Evolutionary conservation across 2,113 vertebrate species (phyloP), one percentile per base, ranked within the genome.

Genomic region (Calonectris borealis): DNA sequence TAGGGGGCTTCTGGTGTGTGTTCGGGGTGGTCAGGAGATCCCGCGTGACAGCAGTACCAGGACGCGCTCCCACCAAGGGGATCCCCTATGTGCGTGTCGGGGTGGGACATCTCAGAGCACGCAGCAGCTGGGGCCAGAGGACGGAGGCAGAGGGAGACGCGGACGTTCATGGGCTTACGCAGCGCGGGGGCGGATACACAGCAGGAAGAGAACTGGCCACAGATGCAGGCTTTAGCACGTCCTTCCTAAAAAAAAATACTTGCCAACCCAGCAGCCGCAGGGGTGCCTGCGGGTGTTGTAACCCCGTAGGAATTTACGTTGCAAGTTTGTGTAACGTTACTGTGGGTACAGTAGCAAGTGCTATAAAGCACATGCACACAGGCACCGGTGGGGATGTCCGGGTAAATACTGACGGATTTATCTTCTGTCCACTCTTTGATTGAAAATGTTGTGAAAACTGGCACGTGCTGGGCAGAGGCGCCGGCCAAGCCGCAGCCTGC

Each of bases 1-100:
- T 0, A 0, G 0, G 7, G 4, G 3, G 8, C 2, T 76, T 29
- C 31, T 46, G 31, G 9, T 31, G 18, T 18, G 40, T 6, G 14
- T 76, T 64, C 72, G 76, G 51, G 26, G 44, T 46, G 15, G 22
- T 62, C 44, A 18, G 72, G 65, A 55, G 34, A 24, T 52, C 60
- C 68, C 11, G 2, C 0, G 0, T 26, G 13, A 3, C 51, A 71
- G 52, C 27, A 81, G 29, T 22, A 3, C 3, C 32, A 57, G 51
- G 81, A 46, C 75, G 46, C 1, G 5, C 11, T 57, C 20, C 60
- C 0, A 0, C 58, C 38, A 66, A 78, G 46, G n/a, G 46, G 24
- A 57, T 26, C 27, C 46, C 9, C 1, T 9, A 1, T 40, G 27
- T 57, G 19, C 1, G 2, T 61, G n/a, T 22, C 36, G 38, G 36